Evolutionary conservation across 2,888 invertebrate species (phyloP).

Genomic region (Sarcophaga carnaria): DNA sequence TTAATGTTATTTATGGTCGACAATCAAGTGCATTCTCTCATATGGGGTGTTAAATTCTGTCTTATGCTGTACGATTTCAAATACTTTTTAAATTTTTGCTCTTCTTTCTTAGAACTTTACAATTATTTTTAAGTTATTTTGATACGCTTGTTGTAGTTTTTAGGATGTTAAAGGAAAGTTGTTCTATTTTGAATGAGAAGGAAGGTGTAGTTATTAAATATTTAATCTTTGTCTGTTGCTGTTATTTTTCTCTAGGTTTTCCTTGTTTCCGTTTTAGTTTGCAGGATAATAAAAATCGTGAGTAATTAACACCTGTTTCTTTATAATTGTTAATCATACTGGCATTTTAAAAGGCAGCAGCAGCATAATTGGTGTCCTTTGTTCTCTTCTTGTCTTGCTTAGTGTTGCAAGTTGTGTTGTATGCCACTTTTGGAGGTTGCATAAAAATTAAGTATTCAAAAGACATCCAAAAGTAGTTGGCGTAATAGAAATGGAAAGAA

Average conservation of each 20-base stretch:
- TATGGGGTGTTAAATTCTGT: conserved; percentile 66
- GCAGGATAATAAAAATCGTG: conserved; percentile 19
- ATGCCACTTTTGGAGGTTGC: neutral
- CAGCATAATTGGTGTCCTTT: conserved; percentile 46
- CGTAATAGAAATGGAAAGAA: neutral
- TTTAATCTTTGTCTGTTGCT: conserved; percentile 52
- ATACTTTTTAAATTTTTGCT: neutral
- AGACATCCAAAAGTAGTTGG: conserved; percentile 39
- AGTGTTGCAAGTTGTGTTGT: neutral
- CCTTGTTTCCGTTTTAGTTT: neutral
- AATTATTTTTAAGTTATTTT: conserved; percentile 21
- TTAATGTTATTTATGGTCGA: conserved; percentile 68
- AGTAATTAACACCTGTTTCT: conserved; percentile 68
- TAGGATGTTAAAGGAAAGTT: conserved; percentile 29
- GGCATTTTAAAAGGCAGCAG: conserved; percentile 32
- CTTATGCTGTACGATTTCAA: conserved; percentile 34
- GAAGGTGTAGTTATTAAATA: conserved; percentile 46
- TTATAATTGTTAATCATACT: conserved; percentile 67
- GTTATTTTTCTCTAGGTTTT: conserved; percentile 5
- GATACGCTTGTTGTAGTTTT: neutral
- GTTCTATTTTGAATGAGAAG: neutral
- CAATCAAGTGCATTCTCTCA: conserved; percentile 69
- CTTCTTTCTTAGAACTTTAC: conserved; percentile 46
- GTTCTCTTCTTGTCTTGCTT: neutral
- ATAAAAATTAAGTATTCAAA: conserved; percentile 61